Percentiles rank a stretch among this genome's conserved stretches.
phyloP scores from a whole-genome alignment of 1,140 invertebrate species.

The Triops longicaudatus region DNA sequence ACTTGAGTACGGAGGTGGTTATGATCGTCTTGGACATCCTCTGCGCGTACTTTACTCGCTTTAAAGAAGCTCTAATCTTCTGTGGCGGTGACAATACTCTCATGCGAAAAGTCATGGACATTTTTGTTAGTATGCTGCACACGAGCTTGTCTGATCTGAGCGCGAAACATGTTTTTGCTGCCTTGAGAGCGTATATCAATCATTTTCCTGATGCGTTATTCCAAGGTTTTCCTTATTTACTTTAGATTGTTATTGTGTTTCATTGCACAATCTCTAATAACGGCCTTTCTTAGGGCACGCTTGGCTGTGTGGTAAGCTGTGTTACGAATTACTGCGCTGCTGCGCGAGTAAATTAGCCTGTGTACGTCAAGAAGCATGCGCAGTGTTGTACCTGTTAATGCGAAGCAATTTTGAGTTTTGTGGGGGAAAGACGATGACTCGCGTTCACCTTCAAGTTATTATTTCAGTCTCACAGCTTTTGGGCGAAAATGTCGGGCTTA shows the following conservation, averaged over 20 bases:
- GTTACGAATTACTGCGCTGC: constrained; percentile 67
- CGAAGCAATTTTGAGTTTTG: constrained; percentile 86
- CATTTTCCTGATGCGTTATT: constrained; percentile 74
- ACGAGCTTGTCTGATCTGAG: constrained; percentile 81
- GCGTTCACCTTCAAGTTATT: constrained; percentile 76
- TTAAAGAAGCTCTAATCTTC: constrained; percentile 55
- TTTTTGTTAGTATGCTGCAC: constrained; percentile 78
- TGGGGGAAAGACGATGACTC: constrained; percentile 65
- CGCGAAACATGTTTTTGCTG: constrained; percentile 82
- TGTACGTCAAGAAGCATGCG: constrained; percentile 78
- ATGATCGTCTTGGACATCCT: constrained; percentile 75
- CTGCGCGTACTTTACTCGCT: constrained; percentile 72
- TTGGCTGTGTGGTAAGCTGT: constrained; percentile 70
- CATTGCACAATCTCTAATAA: constrained; percentile 38
- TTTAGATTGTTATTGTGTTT: background rate
- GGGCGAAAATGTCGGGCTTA: constrained; percentile 73
- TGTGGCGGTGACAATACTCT: constrained; percentile 62
- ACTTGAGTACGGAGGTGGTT: constrained; percentile 82
- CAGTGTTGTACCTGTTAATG: constrained; percentile 83
- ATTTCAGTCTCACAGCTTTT: constrained; percentile 86
- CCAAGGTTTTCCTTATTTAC: constrained; percentile 50
- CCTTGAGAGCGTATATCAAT: constrained; percentile 80
- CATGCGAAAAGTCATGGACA: constrained; percentile 65
- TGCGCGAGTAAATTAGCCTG: constrained; percentile 69
- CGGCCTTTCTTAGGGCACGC: constrained; percentile 55